Evolutionary conservation across 2,888 invertebrate genomes (phyloP), one percentile per base, ranked within the genome.

Genomic region (Gari tellinella): DNA sequence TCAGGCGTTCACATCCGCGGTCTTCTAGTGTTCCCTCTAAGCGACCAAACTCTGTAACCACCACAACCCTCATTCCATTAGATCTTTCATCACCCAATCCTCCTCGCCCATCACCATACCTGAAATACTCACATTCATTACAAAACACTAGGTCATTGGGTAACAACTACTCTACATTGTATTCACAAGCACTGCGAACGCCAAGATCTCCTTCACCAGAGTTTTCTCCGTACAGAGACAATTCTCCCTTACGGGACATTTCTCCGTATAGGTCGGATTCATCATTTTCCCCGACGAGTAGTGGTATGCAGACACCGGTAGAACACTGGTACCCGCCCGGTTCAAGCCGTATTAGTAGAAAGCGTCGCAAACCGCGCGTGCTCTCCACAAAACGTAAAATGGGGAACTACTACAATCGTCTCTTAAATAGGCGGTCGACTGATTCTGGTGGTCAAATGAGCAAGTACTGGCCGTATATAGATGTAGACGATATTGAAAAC

Each of bases 401-500:
- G 23, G 82, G 87, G 12, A 85, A 82, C 55, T 85, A 84, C 53
- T 83, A 83, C 52, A 75, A 76, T 21, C 75, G 82, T 25, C 60
- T 84, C 25, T 57, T 79, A 25, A 51, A 65, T 8, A 77, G 70
- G 58, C 56, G 83, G 40, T 62, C 74, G 19, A 51, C 23, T 23
- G 62, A 58, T 19, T 21, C 31, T 31, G 37, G 75, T 15, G 80
- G 82, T 19, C 63, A 58, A 14, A 62, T 70, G n/a, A 76, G 75
- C 12, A 80, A 72, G 43, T 85, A 85, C 53, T 82, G 84, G 81
- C 84, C 84, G 14, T 85, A 84, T 72, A 77, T 80, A 37, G 82
- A 86, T 46, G 81, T 80, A 8, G 87, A 87, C 48, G 83, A 84
- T 37, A 80, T 84, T n/a, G 82, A 72, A 26, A 72, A 70, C 8